Percentiles rank a stretch among this genome's conserved stretches.
Conservation (phyloP, 2,797 vertebrate genomes). For the Clamator glandarius region DNA sequence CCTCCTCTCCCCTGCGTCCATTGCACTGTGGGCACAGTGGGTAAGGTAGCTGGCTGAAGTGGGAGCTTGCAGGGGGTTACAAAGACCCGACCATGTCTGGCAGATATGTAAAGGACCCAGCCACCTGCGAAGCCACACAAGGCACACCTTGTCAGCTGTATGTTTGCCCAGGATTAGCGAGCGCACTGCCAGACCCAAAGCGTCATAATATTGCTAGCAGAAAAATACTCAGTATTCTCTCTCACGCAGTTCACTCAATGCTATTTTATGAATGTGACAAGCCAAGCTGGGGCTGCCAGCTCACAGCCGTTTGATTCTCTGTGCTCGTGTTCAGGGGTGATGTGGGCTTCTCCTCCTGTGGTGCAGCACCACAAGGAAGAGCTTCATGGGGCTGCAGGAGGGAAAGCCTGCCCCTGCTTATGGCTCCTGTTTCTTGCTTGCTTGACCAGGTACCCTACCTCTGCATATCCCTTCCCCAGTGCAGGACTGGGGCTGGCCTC, state of each 20-base stretch:
- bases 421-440: neutral
- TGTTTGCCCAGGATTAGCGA: neutral
- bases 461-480: neutral
- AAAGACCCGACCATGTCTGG: neutral
- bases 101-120: neutral
- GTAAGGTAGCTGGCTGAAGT: neutral
- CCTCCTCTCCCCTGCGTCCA: rapidly evolving
- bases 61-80: rapidly evolving
- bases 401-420: neutral
- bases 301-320: neutral
- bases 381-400: rapidly evolving
- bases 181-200: neutral
- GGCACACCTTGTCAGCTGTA: neutral
- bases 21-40: neutral
- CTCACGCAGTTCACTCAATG: neutral
- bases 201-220: neutral
- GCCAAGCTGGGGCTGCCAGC: neutral
- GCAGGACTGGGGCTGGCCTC: rapidly evolving
- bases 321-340: rapidly evolving
- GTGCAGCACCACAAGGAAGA: neutral
- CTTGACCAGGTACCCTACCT: too few species aligned
- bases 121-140: neutral
- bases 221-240: neutral
- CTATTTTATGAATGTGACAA: neutral
- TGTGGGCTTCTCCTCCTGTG: neutral